These are phyloP conservation scores for Ctenicera cuprea DNA, from an alignment of 2,888 invertebrate species.

Conservation along the genomic window DNA sequence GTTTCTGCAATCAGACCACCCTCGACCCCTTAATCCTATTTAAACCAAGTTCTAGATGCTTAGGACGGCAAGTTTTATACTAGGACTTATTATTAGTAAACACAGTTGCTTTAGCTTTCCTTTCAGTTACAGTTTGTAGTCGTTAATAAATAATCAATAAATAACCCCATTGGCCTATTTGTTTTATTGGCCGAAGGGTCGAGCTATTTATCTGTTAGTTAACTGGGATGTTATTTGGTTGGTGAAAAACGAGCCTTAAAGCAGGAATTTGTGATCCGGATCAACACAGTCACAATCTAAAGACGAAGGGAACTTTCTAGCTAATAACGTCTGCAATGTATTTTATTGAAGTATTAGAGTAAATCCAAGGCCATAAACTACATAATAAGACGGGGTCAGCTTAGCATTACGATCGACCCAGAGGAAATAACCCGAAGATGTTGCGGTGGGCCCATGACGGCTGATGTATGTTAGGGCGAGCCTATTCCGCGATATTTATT, in stretches of 20 bases:
- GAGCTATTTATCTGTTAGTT: constrained; percentile 39
- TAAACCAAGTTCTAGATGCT: constrained; percentile 24
- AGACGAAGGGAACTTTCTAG: constrained; percentile 42
- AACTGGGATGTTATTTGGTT: constrained; percentile 41
- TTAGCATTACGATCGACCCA: constrained; percentile 66
- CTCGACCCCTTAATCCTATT: constrained; percentile 31
- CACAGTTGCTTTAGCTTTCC: constrained; percentile 9
- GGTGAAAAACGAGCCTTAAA: constrained; percentile 40
- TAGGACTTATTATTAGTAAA: constrained; percentile 3
- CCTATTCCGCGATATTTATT: constrained; percentile 72
- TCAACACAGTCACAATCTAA: constrained; percentile 34
- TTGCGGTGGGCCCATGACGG: constrained; percentile 66
- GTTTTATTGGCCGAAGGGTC: constrained; percentile 32
- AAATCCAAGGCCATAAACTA: constrained; percentile 54
- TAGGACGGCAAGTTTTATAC: constrained; percentile 25
- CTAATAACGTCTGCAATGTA: constrained; percentile 51
- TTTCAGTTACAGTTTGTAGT: too few species aligned
- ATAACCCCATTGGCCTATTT: constrained; percentile 7
- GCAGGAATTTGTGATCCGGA: constrained; percentile 30
- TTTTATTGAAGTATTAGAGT: constrained; percentile 54
- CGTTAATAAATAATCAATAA: constrained; percentile 41
- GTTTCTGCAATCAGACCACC: constrained; percentile 28
- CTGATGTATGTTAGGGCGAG: constrained; percentile 69
- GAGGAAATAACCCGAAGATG: constrained; percentile 70
- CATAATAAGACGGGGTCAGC: constrained; percentile 55